Evolutionary conservation across 2,113 vertebrate genomes (phyloP).

Genomic region (Columba livia): DNA sequence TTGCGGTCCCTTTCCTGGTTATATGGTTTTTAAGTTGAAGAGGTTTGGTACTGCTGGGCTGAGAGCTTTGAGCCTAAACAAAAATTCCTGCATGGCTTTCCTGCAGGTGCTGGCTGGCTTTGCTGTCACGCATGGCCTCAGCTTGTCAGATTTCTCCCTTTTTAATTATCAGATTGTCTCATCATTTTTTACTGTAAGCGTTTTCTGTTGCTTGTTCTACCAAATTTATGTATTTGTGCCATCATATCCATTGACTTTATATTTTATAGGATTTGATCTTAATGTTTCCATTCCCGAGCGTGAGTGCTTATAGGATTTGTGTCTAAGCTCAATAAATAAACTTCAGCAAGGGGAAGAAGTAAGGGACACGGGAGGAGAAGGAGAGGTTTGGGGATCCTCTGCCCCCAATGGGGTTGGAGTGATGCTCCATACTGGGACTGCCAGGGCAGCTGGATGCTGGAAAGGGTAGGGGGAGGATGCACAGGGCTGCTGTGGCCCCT

Average conservation of each 20-base stretch:
- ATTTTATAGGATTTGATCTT: constrained; percentile 31
- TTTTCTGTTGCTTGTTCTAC: constrained; percentile 33
- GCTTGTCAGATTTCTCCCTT: background rate
- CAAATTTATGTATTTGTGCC: constrained; percentile 12
- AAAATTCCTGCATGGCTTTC: background rate
- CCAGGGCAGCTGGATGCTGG: background rate
- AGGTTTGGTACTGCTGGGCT: background rate
- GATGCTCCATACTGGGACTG: background rate
- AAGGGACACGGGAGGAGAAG: background rate
- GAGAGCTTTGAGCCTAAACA: background rate
- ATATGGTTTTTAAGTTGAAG: background rate
- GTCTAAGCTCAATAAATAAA: constrained; percentile 38
- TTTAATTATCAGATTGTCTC: constrained; percentile 57
- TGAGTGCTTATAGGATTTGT: background rate
- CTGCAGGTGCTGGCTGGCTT: background rate
- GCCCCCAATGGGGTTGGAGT: background rate
- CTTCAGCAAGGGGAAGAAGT: background rate
- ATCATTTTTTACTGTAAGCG: constrained; percentile 14
- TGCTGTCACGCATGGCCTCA: background rate
- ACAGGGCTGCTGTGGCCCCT: background rate
- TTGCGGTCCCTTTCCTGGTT: background rate
- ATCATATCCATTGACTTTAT: background rate
- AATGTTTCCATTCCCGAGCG: constrained; percentile 7
- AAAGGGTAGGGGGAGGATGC: background rate
- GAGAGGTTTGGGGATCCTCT: background rate